phyloP scores from a whole-genome alignment of 2,888 invertebrate species.

The Thelaira solivaga region DNA sequence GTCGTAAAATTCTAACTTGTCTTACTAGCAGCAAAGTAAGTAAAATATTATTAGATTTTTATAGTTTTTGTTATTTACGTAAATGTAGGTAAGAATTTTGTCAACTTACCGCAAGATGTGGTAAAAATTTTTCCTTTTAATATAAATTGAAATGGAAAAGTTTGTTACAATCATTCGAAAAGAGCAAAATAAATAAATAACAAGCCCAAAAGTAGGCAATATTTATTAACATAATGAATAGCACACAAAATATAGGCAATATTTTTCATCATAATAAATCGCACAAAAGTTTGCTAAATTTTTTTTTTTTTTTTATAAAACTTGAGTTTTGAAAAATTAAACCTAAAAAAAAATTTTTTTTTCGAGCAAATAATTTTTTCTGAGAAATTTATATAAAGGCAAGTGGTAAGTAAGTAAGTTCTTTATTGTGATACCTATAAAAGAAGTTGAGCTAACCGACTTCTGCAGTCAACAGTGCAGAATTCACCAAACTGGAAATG shows the following conservation, averaged over 20 bases:
- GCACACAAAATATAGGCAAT: conserved; percentile 10
- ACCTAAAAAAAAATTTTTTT: no score
- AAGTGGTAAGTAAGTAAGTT: no score
- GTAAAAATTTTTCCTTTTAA: neutral
- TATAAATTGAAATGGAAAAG: conserved; percentile 41
- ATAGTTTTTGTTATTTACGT: conserved; percentile 46
- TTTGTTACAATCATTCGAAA: neutral
- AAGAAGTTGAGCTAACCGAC: no score
- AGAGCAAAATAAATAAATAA: neutral
- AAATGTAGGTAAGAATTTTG: conserved; percentile 49
- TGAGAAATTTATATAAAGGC: no score
- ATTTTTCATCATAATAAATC: no score
- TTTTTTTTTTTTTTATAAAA: no score
- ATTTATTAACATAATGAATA: conserved; percentile 3
- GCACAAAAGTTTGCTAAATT: no score
- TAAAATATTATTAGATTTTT: conserved; percentile 58
- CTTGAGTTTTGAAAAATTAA: no score
- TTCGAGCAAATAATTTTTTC: no score
- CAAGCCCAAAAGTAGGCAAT: conserved; percentile 27
- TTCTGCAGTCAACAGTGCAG: no score
- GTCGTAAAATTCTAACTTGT: conserved; percentile 49
- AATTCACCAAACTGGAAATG: no score
- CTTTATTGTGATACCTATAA: no score
- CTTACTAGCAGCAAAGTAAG: neutral
- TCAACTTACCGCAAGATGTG: conserved; percentile 6